phyloP scores from a whole-genome alignment of 1,140 invertebrate species.

The Glossosoma conforme region DNA sequence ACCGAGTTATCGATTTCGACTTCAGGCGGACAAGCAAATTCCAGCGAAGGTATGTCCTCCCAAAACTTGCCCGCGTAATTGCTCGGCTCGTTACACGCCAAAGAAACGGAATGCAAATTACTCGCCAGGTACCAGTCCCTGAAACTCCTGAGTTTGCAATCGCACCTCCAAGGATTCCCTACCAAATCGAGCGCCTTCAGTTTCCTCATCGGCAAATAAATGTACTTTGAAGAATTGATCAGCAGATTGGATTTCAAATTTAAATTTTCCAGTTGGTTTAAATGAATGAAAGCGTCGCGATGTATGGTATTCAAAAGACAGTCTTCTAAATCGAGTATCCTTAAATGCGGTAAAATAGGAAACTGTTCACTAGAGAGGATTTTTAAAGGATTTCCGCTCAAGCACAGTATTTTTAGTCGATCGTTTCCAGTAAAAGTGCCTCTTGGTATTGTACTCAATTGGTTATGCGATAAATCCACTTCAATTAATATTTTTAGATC shows the following conservation, averaged over 20 bases:
- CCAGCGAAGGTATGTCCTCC: slow-evolving; percentile 59
- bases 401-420: slow-evolving; percentile 59
- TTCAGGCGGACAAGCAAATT: slow-evolving; percentile 71
- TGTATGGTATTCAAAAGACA: slow-evolving; percentile 64
- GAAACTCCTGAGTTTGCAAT: slow-evolving; percentile 70
- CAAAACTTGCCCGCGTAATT: slow-evolving; percentile 56
- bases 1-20: slow-evolving; percentile 42
- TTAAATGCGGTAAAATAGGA: slow-evolving; percentile 63
- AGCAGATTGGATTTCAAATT: slow-evolving; percentile 66
- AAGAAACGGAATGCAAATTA: slow-evolving; percentile 58
- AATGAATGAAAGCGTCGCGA: slow-evolving; percentile 58
- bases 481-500: slow-evolving; percentile 75
- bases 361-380: slow-evolving; percentile 61
- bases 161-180: slow-evolving; percentile 77
- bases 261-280: slow-evolving; percentile 64
- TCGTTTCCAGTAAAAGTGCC: slow-evolving; percentile 71
- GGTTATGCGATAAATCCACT: slow-evolving; percentile 74
- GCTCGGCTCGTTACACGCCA: slow-evolving; percentile 58
- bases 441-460: slow-evolving; percentile 58
- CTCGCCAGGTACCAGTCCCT: slow-evolving; percentile 65
- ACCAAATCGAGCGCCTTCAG: slow-evolving; percentile 70
- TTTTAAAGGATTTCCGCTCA: slow-evolving; percentile 66
- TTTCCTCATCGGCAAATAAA: slow-evolving; percentile 61
- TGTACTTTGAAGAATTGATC: slow-evolving; percentile 56
- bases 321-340: slow-evolving; percentile 63